Conservation (phyloP, 2,888 invertebrate species). For the Nowickia ferox region DNA sequence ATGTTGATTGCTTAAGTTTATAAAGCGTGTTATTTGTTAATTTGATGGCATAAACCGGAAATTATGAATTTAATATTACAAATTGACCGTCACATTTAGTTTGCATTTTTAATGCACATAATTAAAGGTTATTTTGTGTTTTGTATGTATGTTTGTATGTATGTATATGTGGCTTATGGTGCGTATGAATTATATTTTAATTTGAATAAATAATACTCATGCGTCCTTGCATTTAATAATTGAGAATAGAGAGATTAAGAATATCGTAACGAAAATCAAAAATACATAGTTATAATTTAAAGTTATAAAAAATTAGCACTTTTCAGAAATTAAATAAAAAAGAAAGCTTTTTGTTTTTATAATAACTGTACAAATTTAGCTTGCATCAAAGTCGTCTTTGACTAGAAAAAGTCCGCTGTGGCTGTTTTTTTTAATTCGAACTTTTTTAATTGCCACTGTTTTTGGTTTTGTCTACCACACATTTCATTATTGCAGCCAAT, state of each 20-base stretch:
- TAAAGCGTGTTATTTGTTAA: neutral
- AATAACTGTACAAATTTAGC: too few relatives aligned
- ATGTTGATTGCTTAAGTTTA: constrained; percentile 1
- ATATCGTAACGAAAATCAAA: too few relatives aligned
- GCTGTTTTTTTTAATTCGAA: too few relatives aligned
- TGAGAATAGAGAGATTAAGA: neutral
- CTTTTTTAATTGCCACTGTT: too few relatives aligned
- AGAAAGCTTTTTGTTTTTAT: too few relatives aligned
- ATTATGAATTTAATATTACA: constrained; percentile 36
- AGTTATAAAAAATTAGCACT: too few relatives aligned
- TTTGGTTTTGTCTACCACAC: too few relatives aligned
- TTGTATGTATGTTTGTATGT: too few relatives aligned
- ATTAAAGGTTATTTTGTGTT: constrained; percentile 1
- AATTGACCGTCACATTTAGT: constrained; percentile 20
- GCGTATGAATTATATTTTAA: constrained; percentile 30
- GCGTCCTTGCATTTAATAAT: neutral
- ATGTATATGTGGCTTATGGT: neutral
- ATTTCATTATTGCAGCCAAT: neutral
- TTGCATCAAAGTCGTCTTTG: too few relatives aligned
- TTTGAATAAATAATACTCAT: constrained; percentile 13
- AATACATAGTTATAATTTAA: too few relatives aligned
- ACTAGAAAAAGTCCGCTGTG: too few relatives aligned
- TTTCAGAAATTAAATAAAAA: too few relatives aligned
- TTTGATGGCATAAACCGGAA: constrained; percentile 33
- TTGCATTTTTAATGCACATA: constrained; percentile 34